phyloP scores from a whole-genome alignment of 1,140 invertebrate genomes.

The Brachionus rubens region DNA sequence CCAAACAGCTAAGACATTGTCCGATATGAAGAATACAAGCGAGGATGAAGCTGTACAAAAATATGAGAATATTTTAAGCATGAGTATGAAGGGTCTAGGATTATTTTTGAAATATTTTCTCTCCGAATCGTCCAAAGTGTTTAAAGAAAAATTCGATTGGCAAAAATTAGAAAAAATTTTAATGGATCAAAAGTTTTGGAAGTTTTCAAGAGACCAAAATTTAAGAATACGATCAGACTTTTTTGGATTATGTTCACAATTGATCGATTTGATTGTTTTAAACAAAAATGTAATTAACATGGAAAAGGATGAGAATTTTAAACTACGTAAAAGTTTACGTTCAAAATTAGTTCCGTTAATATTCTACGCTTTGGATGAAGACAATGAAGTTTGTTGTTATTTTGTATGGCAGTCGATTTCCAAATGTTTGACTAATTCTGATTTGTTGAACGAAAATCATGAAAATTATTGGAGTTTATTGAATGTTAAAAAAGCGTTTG shows the following conservation, averaged over 20 bases:
- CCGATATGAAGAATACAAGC: conserved; percentile 53
- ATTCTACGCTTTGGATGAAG: conserved; percentile 44
- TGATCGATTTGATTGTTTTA: background rate
- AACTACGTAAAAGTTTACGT: background rate
- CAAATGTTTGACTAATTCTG: conserved; percentile 8
- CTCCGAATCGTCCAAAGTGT: conserved; percentile 48
- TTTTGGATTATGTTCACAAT: background rate
- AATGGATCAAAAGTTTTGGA: conserved; percentile 71
- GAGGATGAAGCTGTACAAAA: conserved; percentile 72
- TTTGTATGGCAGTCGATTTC: conserved; percentile 21
- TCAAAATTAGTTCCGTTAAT: conserved; percentile 26
- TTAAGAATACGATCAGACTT: conserved; percentile 48
- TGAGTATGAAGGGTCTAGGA: conserved; percentile 68
- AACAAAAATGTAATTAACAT: background rate
- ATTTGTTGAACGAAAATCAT: background rate
- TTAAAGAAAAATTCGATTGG: conserved; percentile 47
- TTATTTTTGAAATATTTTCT: conserved; percentile 59
- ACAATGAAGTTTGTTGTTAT: background rate
- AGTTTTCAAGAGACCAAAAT: conserved; percentile 61
- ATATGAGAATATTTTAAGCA: conserved; percentile 68
- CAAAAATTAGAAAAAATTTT: conserved; percentile 56
- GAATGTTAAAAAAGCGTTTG: conserved; percentile 45
- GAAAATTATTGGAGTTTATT: conserved; percentile 6
- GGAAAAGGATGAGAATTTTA: conserved; percentile 5
- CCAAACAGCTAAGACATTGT: conserved; percentile 16